Evolutionary conservation across 2,888 invertebrate species (phyloP).

Genomic region (Eubasilissa splendida): DNA sequence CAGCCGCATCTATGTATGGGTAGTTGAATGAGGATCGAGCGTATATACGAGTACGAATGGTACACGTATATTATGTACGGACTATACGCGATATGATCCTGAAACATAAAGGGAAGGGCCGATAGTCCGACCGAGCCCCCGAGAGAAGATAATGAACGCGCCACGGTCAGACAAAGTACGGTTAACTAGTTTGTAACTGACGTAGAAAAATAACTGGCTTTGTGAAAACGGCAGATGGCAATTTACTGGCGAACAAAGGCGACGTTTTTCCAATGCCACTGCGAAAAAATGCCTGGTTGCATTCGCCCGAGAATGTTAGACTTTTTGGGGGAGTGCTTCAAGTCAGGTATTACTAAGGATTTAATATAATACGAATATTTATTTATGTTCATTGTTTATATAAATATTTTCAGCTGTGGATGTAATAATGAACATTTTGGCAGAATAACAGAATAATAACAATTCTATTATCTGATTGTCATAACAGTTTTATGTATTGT

Average conservation of each 20-base stretch:
- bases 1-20: too few relatives aligned
- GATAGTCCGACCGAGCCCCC: conserved; percentile 1
- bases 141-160: conserved; percentile 39
- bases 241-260: conserved; percentile 13
- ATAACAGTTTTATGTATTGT: not conserved
- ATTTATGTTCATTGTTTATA: too few relatives aligned
- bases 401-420: not conserved
- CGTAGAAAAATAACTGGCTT: conserved; percentile 39
- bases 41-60: not conserved
- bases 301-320: too few relatives aligned
- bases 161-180: conserved; percentile 13
- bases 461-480: not conserved
- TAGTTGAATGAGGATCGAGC: too few relatives aligned
- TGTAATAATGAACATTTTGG: not conserved
- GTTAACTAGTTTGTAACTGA: conserved; percentile 34
- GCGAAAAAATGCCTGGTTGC: not conserved
- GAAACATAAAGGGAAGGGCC: conserved; percentile 5
- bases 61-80: not conserved
- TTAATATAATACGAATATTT: too few relatives aligned
- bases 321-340: too few relatives aligned
- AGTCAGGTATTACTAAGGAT: too few relatives aligned
- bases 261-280: conserved; percentile 21
- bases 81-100: not conserved
- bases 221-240: conserved; percentile 22
- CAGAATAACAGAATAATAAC: not conserved